Conservation (phyloP, 2,797 vertebrate genomes). For the Fistularia tabacaria region DNA sequence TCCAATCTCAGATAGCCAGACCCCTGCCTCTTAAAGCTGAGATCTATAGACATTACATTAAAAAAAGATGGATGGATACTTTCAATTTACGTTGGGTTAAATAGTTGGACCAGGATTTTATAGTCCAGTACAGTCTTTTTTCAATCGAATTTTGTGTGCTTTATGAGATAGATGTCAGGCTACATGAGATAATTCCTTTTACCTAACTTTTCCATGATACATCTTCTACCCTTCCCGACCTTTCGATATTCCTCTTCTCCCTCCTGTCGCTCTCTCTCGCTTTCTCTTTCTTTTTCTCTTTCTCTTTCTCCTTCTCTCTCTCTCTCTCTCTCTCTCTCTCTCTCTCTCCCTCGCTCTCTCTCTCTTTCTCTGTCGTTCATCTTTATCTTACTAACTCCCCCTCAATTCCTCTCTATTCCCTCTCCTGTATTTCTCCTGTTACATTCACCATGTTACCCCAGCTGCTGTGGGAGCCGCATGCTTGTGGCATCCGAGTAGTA, state of each 20-base stretch:
- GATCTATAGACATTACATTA: neutral
- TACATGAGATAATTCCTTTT: constrained; percentile 43
- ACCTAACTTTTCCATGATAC: constrained; percentile 11
- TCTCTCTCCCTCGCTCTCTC: too few species aligned
- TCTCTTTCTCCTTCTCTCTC: constrained; percentile 11
- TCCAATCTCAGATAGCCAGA: constrained; percentile 47
- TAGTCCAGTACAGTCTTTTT: neutral
- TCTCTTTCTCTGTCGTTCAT: too few species aligned
- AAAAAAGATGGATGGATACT: neutral
- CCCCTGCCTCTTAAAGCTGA: constrained; percentile 30
- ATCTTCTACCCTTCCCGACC: constrained; percentile 4
- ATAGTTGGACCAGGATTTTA: too few species aligned
- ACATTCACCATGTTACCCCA: constrained; percentile 47
- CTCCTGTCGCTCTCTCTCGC: too few species aligned
- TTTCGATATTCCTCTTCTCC: neutral
- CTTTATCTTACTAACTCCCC: neutral
- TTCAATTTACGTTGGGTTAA: too few species aligned
- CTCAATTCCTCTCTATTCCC: constrained; percentile 13
- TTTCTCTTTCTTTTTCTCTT: constrained; percentile 17
- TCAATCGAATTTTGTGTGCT: constrained; percentile 26
- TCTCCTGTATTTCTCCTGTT: constrained; percentile 24
- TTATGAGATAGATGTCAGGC: constrained; percentile 36
- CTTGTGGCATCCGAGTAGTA: constrained; percentile 69
- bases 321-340: too few species aligned
- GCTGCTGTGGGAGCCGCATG: constrained; percentile 63